Evolutionary conservation across 2,888 invertebrate genomes (phyloP).

Genomic region (Dascillus cervinus): DNA sequence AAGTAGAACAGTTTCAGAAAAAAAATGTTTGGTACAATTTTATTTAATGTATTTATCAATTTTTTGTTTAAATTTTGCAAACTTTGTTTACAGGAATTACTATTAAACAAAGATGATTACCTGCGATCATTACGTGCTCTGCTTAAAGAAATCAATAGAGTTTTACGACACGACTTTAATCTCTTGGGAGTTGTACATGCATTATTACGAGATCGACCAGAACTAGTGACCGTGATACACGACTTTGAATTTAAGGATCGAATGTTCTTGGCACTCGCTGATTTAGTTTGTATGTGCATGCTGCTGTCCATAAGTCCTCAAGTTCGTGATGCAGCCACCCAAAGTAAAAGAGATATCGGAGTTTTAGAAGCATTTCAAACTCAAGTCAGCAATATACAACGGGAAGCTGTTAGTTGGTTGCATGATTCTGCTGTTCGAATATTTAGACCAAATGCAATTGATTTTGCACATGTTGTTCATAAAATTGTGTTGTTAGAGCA

Average conservation of each 20-base stretch:
- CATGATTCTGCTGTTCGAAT: conserved; percentile 70
- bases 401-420: conserved; percentile 83
- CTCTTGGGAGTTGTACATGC: conserved; percentile 72
- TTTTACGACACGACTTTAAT: conserved; percentile 73
- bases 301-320: conserved; percentile 68
- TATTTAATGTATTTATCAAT: no score
- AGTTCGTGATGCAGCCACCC: conserved; percentile 58
- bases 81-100: conserved; percentile 59
- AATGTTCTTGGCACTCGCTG: conserved; percentile 74
- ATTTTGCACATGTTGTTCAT: conserved; percentile 69
- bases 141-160: conserved; percentile 81
- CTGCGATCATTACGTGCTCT: conserved; percentile 77
- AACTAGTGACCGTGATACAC: conserved; percentile 53
- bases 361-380: conserved; percentile 44
- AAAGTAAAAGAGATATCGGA: conserved; percentile 43
- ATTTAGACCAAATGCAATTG: conserved; percentile 62
- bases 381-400: conserved; percentile 54
- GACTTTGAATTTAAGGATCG: conserved; percentile 70
- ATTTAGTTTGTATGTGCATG: conserved; percentile 79
- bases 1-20: no score
- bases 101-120: conserved; percentile 85
- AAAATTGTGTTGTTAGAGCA: conserved; percentile 73
- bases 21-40: no score
- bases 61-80: no score
- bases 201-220: conserved; percentile 59